These are phyloP conservation scores for Panurus biarmicus DNA, from an alignment of 2,113 vertebrate species.

Conservation along the genomic window DNA sequence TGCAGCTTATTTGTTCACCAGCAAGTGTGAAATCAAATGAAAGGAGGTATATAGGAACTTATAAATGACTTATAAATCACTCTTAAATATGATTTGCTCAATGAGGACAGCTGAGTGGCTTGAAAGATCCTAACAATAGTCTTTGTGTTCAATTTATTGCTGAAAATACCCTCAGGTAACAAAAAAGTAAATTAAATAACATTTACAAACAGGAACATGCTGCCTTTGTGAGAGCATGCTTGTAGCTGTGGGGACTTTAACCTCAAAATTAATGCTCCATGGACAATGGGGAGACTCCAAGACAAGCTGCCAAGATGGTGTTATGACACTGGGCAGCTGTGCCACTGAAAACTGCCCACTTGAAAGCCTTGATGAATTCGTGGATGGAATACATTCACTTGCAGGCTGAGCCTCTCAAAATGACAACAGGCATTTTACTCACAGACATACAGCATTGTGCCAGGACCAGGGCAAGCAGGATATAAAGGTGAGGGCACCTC, in stretches of 20 bases:
- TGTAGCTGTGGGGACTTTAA: neutral
- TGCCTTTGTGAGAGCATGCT: neutral
- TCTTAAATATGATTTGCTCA: neutral
- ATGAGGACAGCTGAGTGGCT: neutral
- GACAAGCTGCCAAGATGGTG: neutral
- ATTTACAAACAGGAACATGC: neutral
- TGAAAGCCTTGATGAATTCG: neutral
- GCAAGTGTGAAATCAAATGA: neutral
- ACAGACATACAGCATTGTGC: fast-evolving
- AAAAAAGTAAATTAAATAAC: neutral
- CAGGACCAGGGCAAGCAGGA: neutral
- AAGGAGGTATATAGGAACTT: neutral
- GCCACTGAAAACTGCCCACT: neutral
- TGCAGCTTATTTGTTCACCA: neutral
- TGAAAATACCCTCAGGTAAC: neutral
- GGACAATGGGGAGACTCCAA: neutral
- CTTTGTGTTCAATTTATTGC: neutral
- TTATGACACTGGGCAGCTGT: neutral
- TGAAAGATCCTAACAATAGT: neutral
- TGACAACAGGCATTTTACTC: neutral
- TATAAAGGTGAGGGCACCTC: neutral
- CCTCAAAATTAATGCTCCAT: neutral
- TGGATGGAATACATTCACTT: neutral
- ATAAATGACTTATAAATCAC: neutral
- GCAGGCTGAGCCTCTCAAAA: neutral